Evolutionary conservation across 2,888 invertebrate genomes (phyloP), one percentile per base, ranked within the genome.

Genomic region (Apamea crenata): DNA sequence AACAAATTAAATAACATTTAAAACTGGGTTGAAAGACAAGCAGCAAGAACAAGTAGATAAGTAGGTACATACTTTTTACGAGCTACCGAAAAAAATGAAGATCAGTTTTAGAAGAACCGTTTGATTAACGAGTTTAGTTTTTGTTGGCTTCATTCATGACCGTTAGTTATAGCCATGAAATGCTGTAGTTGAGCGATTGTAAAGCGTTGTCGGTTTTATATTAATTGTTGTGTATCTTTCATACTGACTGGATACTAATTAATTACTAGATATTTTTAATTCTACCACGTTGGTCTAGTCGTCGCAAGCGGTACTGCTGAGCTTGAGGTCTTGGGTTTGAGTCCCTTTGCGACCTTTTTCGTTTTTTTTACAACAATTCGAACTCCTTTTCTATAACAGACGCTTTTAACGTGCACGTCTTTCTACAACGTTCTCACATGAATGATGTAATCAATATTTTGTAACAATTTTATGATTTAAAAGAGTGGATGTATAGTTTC

Each of bases 91-190:
- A 73, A 76, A 79, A 85, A 76, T n/a, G 12, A 61, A 80, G 70
- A 85, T 77, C 73, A 65, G 18, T 69, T 72, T 79, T 50, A 75
- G 14, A 88, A 86, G 69, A 76, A 80, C 86, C 86, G 80, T 80
- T 87, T 71, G 61, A 74, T 73, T 77, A 72, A 72, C 67, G 70
- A 78, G 77, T 82, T 72, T 66, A 44, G 68, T 83, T 86, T 85
- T 83, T 87, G 78, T 59, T 71, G 14, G 40, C 29, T 70, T 67
- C 36, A 74, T 75, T 74, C 29, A 67, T 8, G 10, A 82, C 88
- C 80, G 86, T 86, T 85, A 85, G 8, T 61, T 65, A 65, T 81
- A 32, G 29, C 66, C 75, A 63, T 81, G 73, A 59, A 74, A 63
- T 50, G 47, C 47, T 67, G 72, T 65, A n/a, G 61, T 10, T 79